Percentiles rank a stretch among this genome's conserved stretches.
phyloP scores from a whole-genome alignment of 1,140 invertebrate species.

The Euborellia annulipes region DNA sequence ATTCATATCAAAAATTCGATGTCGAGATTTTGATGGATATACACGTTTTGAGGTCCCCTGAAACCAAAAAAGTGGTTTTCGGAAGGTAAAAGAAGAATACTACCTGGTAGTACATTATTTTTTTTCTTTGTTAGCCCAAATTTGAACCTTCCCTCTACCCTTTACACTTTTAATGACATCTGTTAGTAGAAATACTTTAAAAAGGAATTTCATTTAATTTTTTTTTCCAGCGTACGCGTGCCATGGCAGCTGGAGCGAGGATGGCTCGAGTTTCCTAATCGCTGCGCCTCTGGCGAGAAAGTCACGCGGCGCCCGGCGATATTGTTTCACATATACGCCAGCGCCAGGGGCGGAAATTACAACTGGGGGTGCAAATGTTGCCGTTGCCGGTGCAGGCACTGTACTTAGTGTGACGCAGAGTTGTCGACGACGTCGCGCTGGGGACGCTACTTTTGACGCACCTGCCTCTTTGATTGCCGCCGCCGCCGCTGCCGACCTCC shows the following conservation, averaged over 20 bases:
- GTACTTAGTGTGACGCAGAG: too few relatives aligned
- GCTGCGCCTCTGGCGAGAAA: constrained; percentile 32
- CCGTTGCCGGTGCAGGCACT: constrained; percentile 14
- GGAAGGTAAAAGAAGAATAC: too few relatives aligned
- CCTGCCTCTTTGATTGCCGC: constrained; percentile 8
- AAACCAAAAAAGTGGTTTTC: too few relatives aligned
- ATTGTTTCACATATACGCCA: constrained; percentile 26
- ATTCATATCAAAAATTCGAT: too few relatives aligned
- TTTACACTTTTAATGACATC: too few relatives aligned
- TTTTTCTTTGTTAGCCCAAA: constrained; percentile 2
- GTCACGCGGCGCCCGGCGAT: constrained; percentile 25
- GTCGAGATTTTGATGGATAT: too few relatives aligned
- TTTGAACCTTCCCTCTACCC: too few relatives aligned
- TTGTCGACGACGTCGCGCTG: constrained; percentile 17
- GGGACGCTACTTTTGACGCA: constrained; percentile 16
- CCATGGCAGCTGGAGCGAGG: constrained; percentile 49
- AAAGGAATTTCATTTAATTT: too few relatives aligned
- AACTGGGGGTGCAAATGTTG: constrained; percentile 11
- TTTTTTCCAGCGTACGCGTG: constrained; percentile 40
- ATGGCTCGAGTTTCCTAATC: constrained; percentile 45
- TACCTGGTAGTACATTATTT: background rate
- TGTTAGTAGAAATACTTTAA: too few relatives aligned
- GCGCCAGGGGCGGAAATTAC: background rate
- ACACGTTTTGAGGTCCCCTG: too few relatives aligned
- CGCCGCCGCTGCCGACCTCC: constrained; percentile 7